These are phyloP conservation scores for Caenorhabditis sp. DNA, from an alignment of 2,888 invertebrate species.

Conservation along the genomic window DNA sequence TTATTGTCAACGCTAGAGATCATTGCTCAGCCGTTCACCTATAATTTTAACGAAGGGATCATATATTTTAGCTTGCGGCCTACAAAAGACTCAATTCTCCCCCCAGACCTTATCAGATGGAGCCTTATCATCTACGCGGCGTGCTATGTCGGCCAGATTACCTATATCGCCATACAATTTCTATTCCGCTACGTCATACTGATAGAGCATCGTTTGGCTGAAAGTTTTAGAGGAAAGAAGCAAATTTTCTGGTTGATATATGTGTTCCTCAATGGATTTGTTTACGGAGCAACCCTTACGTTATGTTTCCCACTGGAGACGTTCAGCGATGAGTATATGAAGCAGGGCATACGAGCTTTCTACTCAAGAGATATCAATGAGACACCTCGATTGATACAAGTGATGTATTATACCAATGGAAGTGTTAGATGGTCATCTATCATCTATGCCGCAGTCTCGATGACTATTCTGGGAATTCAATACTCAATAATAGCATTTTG, in stretches of 20 bases:
- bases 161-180: not conserved
- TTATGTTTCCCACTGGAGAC: not conserved
- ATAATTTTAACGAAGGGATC: constrained; percentile 2
- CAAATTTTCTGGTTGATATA: not conserved
- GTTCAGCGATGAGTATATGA: not conserved
- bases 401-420: not conserved
- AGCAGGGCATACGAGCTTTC: not conserved
- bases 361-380: not conserved
- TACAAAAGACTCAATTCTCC: too few relatives aligned
- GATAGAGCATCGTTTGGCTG: not conserved
- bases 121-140: not conserved
- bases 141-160: not conserved
- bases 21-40: not conserved
- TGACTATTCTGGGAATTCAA: not conserved
- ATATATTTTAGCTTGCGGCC: constrained; percentile 3
- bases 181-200: not conserved
- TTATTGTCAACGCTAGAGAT: not conserved
- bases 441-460: not conserved
- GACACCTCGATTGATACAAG: not conserved
- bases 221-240: not conserved
- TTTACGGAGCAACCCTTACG: not conserved
- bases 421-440: not conserved
- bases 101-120: too few relatives aligned
- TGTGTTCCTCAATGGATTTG: not conserved
- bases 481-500: not conserved